These are phyloP conservation scores for Circaetus cinerascens DNA, from an alignment of 2,113 vertebrate species.

Conservation along the genomic window DNA sequence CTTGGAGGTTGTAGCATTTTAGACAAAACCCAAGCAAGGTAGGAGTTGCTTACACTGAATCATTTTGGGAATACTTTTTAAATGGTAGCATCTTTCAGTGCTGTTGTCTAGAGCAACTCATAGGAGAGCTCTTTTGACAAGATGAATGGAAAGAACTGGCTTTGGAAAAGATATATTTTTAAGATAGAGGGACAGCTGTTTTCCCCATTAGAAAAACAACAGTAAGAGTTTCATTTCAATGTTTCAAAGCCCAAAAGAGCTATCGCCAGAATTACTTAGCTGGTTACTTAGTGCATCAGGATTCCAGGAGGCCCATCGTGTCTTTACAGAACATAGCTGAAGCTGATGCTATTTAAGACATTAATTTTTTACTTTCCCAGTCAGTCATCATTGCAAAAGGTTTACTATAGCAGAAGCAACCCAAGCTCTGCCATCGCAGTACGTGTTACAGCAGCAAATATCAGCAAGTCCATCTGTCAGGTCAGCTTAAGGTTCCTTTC, in stretches of 20 bases:
- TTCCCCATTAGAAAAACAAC: background rate
- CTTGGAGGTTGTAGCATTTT: background rate
- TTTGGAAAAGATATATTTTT: background rate
- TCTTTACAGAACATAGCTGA: background rate
- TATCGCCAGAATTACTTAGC: background rate
- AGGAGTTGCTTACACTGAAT: background rate
- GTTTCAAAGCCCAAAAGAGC: background rate
- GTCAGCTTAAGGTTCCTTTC: background rate
- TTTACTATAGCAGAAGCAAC: background rate
- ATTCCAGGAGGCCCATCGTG: background rate
- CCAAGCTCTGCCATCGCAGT: background rate
- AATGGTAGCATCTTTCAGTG: background rate
- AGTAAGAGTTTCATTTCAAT: background rate
- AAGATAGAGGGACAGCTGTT: background rate
- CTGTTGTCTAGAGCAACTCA: background rate
- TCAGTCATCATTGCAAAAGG: background rate
- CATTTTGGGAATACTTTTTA: background rate
- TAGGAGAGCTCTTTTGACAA: background rate
- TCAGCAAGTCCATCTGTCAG: background rate
- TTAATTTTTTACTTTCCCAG: background rate
- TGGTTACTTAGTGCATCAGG: background rate
- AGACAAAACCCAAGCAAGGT: background rate
- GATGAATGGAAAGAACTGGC: background rate
- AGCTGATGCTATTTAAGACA: background rate
- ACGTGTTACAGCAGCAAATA: background rate